These are phyloP conservation scores for Smutsia gigantea DNA, from an alignment of 2,797 vertebrate species.

Conservation along the genomic window DNA sequence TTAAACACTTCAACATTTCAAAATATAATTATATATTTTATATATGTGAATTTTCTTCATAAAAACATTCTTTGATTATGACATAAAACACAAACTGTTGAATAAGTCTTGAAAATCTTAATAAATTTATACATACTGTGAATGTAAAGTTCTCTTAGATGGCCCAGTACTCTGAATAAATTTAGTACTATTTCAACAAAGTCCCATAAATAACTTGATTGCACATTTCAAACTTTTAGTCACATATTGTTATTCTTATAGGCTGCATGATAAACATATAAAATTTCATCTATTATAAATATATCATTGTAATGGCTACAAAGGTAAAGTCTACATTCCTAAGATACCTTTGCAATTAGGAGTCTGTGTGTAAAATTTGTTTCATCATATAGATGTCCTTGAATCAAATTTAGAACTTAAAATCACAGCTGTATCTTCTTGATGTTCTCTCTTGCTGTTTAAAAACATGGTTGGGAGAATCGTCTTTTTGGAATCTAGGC, in stretches of 20 bases:
- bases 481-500: background rate
- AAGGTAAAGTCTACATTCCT: background rate
- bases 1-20: background rate
- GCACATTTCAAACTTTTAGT: background rate
- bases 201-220: background rate
- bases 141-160: background rate
- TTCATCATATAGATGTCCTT: background rate
- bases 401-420: background rate
- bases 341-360: background rate
- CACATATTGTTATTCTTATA: background rate
- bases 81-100: background rate
- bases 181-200: background rate
- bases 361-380: background rate
- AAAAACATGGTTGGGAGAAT: background rate
- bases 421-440: background rate
- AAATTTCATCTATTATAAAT: background rate
- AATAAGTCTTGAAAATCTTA: background rate
- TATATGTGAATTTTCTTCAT: background rate
- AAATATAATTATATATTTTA: background rate
- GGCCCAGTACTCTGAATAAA: background rate
- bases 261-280: background rate
- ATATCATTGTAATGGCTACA: background rate
- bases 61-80: background rate
- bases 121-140: background rate
- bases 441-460: background rate